Percentiles rank a stretch among this genome's conserved stretches.
phyloP scores from a whole-genome alignment of 2,888 invertebrate genomes.

The Platycnemis pennipes region DNA sequence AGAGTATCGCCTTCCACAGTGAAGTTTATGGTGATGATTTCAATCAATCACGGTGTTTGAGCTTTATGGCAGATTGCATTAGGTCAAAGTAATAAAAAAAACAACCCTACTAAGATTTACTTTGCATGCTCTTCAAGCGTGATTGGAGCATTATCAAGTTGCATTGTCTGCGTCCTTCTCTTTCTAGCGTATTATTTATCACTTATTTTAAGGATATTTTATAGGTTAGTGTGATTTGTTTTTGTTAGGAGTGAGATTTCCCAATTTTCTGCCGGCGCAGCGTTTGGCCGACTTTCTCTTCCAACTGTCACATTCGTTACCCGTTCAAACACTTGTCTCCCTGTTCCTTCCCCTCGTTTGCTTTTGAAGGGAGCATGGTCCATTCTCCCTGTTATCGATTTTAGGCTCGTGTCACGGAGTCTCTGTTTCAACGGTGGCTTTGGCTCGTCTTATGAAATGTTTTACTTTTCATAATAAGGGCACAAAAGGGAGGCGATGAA shows the following conservation, averaged over 20 bases:
- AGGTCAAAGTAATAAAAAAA: too few relatives aligned
- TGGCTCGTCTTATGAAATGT: neutral
- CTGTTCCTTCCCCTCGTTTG: slow-evolving; percentile 33
- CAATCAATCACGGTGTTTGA: too few relatives aligned
- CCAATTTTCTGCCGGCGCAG: neutral
- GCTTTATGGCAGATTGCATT: too few relatives aligned
- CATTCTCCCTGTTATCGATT: slow-evolving; percentile 60
- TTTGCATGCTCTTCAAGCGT: too few relatives aligned
- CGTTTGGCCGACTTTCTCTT: slow-evolving; percentile 19
- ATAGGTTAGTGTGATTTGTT: neutral
- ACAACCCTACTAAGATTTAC: too few relatives aligned
- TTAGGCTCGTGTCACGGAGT: slow-evolving; percentile 55
- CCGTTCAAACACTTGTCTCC: slow-evolving; percentile 30
- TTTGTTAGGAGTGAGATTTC: neutral
- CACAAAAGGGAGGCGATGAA: neutral
- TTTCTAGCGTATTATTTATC: neutral
- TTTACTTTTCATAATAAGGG: neutral
- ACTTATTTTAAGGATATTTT: neutral
- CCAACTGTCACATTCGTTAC: slow-evolving; percentile 7
- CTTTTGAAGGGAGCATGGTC: slow-evolving; percentile 38
- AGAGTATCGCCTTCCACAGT: too few relatives aligned
- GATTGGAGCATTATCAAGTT: too few relatives aligned
- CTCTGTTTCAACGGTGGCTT: slow-evolving; percentile 45
- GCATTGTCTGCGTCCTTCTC: neutral
- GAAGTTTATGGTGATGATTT: too few relatives aligned